Evolutionary conservation across 2,888 invertebrate genomes (phyloP), one percentile per base, ranked within the genome.

Genomic region (Biston stratarius): DNA sequence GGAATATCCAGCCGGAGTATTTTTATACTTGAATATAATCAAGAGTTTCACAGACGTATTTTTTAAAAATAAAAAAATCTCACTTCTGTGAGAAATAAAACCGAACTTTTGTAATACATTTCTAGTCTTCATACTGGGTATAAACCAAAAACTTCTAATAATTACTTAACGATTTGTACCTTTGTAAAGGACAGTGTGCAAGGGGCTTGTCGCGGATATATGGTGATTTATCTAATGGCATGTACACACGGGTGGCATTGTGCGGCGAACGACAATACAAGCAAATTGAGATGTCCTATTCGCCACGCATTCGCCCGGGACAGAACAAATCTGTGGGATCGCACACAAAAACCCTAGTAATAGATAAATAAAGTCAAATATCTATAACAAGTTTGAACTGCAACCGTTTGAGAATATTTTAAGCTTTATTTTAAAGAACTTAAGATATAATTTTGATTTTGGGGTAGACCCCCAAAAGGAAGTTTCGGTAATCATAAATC

Each of bases 201-300:
- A 61, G 62, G 70, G 70, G 70, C 69, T 44, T 53, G 66, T 59
- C 65, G 45, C 74, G 75, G 75, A 75, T 64, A 70, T 61, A 63
- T 56, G 69, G 72, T 75, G 75, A 75, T 75, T 74, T 74, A 75
- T 75, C 61, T 75, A 75, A 75, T 74, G 72, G 74, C 72, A 57
- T 66, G 73, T 68, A 75, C 74, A 76, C 79, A 38, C 58, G 78
- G 80, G 77, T 59, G 69, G 71, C 70, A 61, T 72, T 72, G 72
- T 74, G 64, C 68, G 64, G 67, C 59, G 61, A 69, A 80, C 80
- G 83, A 92, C 92, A 92, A 92, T 92, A 77, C 80, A 70, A 70
- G 79, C 84, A 92, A 92, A 92, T 92, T 92, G 92, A 91, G 89
- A 89, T 83, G 86, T 91, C 85, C 78, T 84, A 87, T 90, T 90